A percentile compares a stretch with the other conserved stretches of the same genome.
phyloP scores from a whole-genome alignment of 2,888 invertebrate genomes.

The Pyrocoelia pectoralis region DNA sequence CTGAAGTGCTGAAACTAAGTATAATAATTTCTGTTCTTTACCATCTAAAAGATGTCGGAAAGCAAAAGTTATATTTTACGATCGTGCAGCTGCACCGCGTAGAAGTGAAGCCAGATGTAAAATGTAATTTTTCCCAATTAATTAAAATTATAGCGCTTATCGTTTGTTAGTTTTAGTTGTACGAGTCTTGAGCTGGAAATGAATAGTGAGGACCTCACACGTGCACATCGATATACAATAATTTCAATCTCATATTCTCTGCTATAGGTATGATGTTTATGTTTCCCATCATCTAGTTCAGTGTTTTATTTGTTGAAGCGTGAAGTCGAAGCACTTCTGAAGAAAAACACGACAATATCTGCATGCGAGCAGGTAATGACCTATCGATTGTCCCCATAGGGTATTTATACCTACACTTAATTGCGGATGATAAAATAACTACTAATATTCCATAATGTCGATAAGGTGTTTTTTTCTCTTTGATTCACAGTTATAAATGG shows the following conservation, averaged over 20 bases:
- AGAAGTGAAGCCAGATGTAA: conserved; percentile 33
- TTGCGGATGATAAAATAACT: conserved; percentile 19
- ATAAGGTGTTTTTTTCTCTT: conserved; percentile 7
- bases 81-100: conserved; percentile 31
- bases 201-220: conserved; percentile 46
- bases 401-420: conserved; percentile 14
- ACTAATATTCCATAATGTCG: conserved; percentile 20
- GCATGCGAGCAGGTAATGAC: conserved; percentile 14
- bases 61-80: conserved; percentile 18
- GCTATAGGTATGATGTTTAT: conserved; percentile 35
- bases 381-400: conserved; percentile 14
- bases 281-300: conserved; percentile 28
- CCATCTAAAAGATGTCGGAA: no score
- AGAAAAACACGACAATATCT: conserved; percentile 11
- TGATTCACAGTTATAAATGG: background rate
- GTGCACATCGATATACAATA: conserved; percentile 38
- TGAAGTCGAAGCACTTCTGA: conserved; percentile 26
- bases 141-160: conserved; percentile 40
- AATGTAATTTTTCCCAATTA: conserved; percentile 39
- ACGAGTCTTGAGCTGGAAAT: conserved; percentile 42
- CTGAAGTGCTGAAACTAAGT: no score
- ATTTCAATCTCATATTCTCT: conserved; percentile 42
- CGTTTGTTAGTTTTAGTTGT: conserved; percentile 37
- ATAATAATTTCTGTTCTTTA: no score
- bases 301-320: conserved; percentile 28